A percentile compares a stretch with the other conserved stretches of the same genome.
Conservation (phyloP, 2,888 invertebrate species). For the Smittia sp. region DNA sequence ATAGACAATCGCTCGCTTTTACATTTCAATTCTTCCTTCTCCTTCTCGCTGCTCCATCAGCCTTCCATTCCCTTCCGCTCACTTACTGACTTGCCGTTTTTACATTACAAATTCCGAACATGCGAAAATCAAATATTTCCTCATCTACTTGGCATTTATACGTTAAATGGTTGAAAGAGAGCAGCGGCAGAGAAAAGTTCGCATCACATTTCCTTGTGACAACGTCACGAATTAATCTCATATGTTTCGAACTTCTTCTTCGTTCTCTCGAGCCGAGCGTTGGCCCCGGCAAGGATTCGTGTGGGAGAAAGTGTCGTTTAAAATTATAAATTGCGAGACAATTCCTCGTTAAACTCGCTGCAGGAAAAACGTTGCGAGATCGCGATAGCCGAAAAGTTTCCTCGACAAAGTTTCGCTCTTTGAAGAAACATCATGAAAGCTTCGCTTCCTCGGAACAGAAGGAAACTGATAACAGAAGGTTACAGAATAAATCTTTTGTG, state of each 20-base stretch:
- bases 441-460: not conserved
- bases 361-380: no score
- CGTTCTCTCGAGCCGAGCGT: not conserved
- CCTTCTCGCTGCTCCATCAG: not conserved
- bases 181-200: constrained; percentile 2
- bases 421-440: no score
- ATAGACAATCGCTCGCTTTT: constrained; percentile 1
- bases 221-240: constrained; percentile 29
- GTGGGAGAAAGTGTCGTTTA: no score
- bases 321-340: no score
- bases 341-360: no score
- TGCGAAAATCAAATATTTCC: constrained; percentile 38
- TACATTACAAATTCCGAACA: constrained; percentile 35
- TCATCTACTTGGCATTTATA: constrained; percentile 28
- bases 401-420: no score
- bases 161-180: constrained; percentile 9
- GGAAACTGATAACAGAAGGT: constrained; percentile 3
- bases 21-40: constrained; percentile 35
- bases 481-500: constrained; percentile 4
- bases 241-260: constrained; percentile 10
- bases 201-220: not conserved
- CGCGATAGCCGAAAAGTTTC: no score
- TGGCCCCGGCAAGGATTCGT: no score
- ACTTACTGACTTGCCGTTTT: not conserved
- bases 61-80: not conserved